Conservation (phyloP, 2,888 invertebrate genomes). For the Taphrorychus bicolor region DNA sequence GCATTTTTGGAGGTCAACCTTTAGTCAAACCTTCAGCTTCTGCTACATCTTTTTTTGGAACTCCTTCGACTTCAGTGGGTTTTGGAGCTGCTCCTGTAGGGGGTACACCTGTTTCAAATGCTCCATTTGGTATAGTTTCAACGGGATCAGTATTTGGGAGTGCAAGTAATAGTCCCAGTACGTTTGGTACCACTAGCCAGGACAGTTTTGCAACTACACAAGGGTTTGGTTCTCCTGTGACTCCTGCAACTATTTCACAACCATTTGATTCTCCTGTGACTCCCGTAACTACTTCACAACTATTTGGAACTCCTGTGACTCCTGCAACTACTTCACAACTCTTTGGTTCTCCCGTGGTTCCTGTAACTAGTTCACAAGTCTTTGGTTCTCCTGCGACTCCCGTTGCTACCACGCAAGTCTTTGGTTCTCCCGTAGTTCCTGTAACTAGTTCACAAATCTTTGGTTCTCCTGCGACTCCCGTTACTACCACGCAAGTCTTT, state of each 20-base stretch:
- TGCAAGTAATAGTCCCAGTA: slow-evolving; percentile 51
- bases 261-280: not conserved
- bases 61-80: slow-evolving; percentile 6
- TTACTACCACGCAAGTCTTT: not conserved
- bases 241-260: not conserved
- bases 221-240: not conserved
- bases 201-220: not conserved
- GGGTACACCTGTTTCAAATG: not conserved
- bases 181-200: too few species aligned
- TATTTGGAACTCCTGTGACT: not conserved
- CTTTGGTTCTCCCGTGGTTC: not conserved
- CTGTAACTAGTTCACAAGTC: too few species aligned
- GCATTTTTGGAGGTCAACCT: not conserved
- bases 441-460: too few species aligned
- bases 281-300: not conserved
- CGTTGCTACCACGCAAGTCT: not conserved
- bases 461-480: not conserved
- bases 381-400: not conserved
- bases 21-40: slow-evolving; percentile 46
- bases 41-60: slow-evolving; percentile 44
- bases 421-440: too few species aligned
- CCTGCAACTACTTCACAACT: not conserved
- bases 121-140: too few species aligned
- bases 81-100: slow-evolving; percentile 5
- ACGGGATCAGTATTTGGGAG: not conserved